Base-by-base conservation (phyloP, 2,113 vertebrate genomes). In the Silurus glanis region DNA sequence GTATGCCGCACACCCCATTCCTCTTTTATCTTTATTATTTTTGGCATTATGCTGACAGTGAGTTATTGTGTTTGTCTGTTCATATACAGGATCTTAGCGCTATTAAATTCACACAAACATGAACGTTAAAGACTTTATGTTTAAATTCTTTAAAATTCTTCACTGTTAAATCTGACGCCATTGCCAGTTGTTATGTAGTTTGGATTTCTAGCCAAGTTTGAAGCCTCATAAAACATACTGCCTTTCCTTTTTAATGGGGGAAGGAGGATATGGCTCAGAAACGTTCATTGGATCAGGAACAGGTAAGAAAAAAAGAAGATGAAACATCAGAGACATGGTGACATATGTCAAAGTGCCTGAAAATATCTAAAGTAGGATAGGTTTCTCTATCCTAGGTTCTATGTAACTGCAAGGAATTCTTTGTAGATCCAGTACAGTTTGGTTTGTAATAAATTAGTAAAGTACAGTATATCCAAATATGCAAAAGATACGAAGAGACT, bases 211-310 rank as follows among this genome's bases (percentile, higher is more conserved):
- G 58, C 80, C 85, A 75, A 75, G n/a, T 82, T 82, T 82, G 80
- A 69, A 82, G 58, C n/a, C 69, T 74, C 80, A 28, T 82, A 86
- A 86, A 86, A 86, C 45, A 71, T 25, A n/a, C 47, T 72, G 79
- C 55, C 16, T 49, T 86, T 75, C 10, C 47, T 25, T 75, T 51
- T 75, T 51, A 37, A 51, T 75, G 49, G 17, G 1, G 25, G 47
- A 47, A 55, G 19, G 17, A 74, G 58, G 28, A n/a, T 17, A 37
- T 51, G 28, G 21, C 53, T 49, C 25, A 6, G 47, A 71, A 58
- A 69, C n/a, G 45, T 53, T 58, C 14, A 71, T n/a, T 59, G 64
- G 28, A n/a, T 56, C 23, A 58, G 69, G 51, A 51, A 17, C 16
- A 59, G 19, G 25, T 76, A 17, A 19, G 51, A 84, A 62, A 62